phyloP scores from a whole-genome alignment of 1,140 invertebrate genomes.

The Apis mellifera region Amel_HAv3.1 CM009936.2:6413001-6413500 shows the following conservation, averaged over 20 bases:
- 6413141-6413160: slow-evolving; percentile 51
- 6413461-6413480: too few species aligned
- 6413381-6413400: too few species aligned
- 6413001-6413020: not conserved
- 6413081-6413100: slow-evolving; percentile 37
- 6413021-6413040: slow-evolving; percentile 17
- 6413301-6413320: not conserved
- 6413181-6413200: slow-evolving; percentile 55
- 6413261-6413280: slow-evolving; percentile 40
- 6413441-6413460: too few species aligned
- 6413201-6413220: slow-evolving; percentile 66
- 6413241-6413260: slow-evolving; percentile 46
- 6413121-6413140: slow-evolving; percentile 56
- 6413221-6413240: slow-evolving; percentile 62
- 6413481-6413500: too few species aligned
- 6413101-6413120: slow-evolving; percentile 33
- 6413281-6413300: slow-evolving; percentile 38
- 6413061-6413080: not conserved
- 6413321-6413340: slow-evolving; percentile 5
- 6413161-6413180: slow-evolving; percentile 9
- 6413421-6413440: too few species aligned
- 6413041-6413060: slow-evolving; percentile 38
- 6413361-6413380: too few species aligned
- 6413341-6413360: not conserved
- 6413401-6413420: not conserved